Evolutionary conservation across 2,113 vertebrate species (phyloP), one percentile per base, ranked within the genome.

Genomic region (Ornithorhynchus anatinus): DNA sequence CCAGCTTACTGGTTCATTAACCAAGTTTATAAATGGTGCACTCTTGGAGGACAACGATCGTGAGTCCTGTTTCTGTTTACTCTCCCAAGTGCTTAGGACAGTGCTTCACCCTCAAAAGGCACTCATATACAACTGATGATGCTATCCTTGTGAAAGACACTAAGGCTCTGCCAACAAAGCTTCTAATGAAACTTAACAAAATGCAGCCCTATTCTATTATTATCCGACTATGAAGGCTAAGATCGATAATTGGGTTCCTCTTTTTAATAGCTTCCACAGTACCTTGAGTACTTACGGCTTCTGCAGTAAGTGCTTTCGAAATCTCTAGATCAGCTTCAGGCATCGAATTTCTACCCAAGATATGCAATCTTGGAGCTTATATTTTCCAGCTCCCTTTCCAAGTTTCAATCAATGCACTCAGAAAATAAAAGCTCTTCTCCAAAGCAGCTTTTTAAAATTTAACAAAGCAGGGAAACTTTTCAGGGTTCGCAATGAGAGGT

Each of bases 401-500:
- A 64, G 0, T 68, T 61, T 51, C 16, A 54, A 72, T 75, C 62
- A 71, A 71, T 59, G 60, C 29, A 59, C 52, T 33, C 73, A 44
- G 35, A 73, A 45, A 77, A 76, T 44, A 75, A 81, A 85, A 82
- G 66, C 33, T 78, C 59, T 57, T 57, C 48, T 53, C 36, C 25
- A 36, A 25, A 43, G 54, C 59, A 66, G 20, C 36, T 56, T 37
- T 80, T 75, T 75, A 54, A 71, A 69, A 71, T 69, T 72, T 54
- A 71, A 60, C 58, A 62, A n/a, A 72, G 61, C 0, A 2, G 77
- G 54, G 44, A 47, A 27, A 10, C 61, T 69, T 82, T 70, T 57
- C 17, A 54, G 42, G 73, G 77, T 29, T 56, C 64, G 44, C 68
- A 75, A 59, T 67, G 39, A 82, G 84, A 87, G 63, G 67, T 52